Evolutionary conservation across 2,797 vertebrate species (phyloP).

Genomic region (Ceyx erithaca): DNA sequence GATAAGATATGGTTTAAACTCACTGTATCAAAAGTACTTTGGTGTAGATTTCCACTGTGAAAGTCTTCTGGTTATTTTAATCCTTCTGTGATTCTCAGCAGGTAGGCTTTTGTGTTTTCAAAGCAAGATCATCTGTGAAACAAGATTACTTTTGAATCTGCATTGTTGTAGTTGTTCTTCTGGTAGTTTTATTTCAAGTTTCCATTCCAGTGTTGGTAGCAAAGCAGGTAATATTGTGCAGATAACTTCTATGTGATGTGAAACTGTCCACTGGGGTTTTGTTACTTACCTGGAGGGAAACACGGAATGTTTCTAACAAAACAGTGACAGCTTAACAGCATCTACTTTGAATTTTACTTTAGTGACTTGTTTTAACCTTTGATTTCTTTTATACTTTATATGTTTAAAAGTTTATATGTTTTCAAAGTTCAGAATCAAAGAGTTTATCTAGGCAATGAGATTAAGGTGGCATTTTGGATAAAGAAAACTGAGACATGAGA

Average conservation of each 20-base stretch:
- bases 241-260: not conserved
- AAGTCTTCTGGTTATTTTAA: not conserved
- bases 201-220: not conserved
- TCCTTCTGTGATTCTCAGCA: not conserved
- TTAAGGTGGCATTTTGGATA: not conserved
- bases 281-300: not conserved
- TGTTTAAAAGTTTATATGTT: not conserved
- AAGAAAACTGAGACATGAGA: not conserved
- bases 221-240: not conserved
- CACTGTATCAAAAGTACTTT: not conserved
- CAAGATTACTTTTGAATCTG: not conserved
- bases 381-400: not conserved
- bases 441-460: not conserved
- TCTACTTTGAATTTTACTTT: not conserved
- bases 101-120: not conserved
- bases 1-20: not conserved
- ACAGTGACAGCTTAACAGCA: not conserved
- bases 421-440: not conserved
- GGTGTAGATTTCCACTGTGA: not conserved
- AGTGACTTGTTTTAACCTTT: not conserved
- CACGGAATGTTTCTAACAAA: not conserved
- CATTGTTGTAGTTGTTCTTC: not conserved
- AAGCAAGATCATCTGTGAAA: not conserved
- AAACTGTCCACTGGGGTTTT: not conserved
- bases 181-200: not conserved